Percentiles rank a stretch among this genome's conserved stretches.
phyloP scores from a whole-genome alignment of 2,797 vertebrate genomes.

The Odontamblyopus lacepedii region DNA sequence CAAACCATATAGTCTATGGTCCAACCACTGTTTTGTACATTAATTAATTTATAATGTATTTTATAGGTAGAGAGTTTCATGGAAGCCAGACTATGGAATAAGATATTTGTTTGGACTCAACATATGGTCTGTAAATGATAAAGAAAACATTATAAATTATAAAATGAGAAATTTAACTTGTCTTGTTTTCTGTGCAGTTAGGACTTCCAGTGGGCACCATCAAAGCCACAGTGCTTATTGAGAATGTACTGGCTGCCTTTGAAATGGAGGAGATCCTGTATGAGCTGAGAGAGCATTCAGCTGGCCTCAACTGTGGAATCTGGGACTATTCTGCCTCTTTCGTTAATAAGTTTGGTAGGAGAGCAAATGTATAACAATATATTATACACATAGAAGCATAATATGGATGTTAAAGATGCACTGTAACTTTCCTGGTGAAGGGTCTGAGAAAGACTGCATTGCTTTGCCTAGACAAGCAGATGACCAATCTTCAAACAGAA shows the following conservation, averaged over 20 bases:
- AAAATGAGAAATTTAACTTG: not conserved
- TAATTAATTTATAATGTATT: not conserved
- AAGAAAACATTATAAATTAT: not conserved
- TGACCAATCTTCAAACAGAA: not conserved
- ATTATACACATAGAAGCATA: not conserved
- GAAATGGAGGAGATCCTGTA: constrained; percentile 87
- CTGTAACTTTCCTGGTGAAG: not conserved
- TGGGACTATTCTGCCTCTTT: constrained; percentile 87
- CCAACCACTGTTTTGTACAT: not conserved
- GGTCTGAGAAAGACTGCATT: not conserved
- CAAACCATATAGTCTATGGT: no score
- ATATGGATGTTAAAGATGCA: not conserved
- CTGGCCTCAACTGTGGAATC: constrained; percentile 85
- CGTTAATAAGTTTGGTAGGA: constrained; percentile 82
- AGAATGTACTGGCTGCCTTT: constrained; percentile 81
- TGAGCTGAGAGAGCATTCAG: constrained; percentile 80
- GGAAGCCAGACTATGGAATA: constrained; percentile 84
- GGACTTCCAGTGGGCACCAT: constrained; percentile 75
- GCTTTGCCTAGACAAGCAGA: not conserved
- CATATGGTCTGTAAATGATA: constrained; percentile 67
- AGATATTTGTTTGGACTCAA: constrained; percentile 83
- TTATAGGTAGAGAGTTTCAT: constrained; percentile 79
- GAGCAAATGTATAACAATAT: not conserved
- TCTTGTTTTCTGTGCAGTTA: constrained; percentile 62
- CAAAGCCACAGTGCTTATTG: constrained; percentile 82